Evolutionary conservation across 2,888 invertebrate genomes (phyloP).

Genomic region (Sarcophaga caerulescens): DNA sequence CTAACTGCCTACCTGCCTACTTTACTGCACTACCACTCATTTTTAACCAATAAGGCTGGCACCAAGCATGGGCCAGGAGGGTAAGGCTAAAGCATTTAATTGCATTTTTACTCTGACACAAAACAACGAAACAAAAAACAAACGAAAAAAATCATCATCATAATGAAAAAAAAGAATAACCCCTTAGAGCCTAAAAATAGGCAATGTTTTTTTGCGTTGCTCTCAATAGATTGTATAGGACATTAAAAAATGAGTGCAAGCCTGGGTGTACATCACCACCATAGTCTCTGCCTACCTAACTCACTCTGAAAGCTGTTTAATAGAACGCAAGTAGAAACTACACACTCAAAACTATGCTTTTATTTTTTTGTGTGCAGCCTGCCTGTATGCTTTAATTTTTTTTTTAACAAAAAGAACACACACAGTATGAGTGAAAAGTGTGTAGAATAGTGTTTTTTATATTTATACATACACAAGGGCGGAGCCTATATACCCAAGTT

Average conservation of each 20-base stretch:
- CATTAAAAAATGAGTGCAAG: constrained; percentile 19
- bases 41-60: not conserved
- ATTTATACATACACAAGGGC: constrained; percentile 60
- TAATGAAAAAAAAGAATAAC: constrained; percentile 15
- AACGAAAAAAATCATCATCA: not conserved
- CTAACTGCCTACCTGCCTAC: not conserved
- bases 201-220: constrained; percentile 40
- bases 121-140: constrained; percentile 23
- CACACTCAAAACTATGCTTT: constrained; percentile 33
- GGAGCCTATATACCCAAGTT: constrained; percentile 56
- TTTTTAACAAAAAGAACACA: not conserved
- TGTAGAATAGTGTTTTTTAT: constrained; percentile 61
- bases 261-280: not conserved
- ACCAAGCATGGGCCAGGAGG: not conserved
- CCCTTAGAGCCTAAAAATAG: constrained; percentile 65
- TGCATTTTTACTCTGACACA: constrained; percentile 62
- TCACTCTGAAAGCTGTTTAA: constrained; percentile 18
- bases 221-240: constrained; percentile 41
- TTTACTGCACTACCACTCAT: not conserved
- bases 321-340: constrained; percentile 50
- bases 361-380: not conserved
- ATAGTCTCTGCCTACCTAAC: constrained; percentile 10
- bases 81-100: constrained; percentile 65
- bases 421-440: constrained; percentile 13
- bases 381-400: not conserved